Percentiles rank a stretch among this genome's conserved stretches.
Evolutionary conservation across 1,140 invertebrate species (phyloP).

Genomic region (Euura saliciscinereae): DNA sequence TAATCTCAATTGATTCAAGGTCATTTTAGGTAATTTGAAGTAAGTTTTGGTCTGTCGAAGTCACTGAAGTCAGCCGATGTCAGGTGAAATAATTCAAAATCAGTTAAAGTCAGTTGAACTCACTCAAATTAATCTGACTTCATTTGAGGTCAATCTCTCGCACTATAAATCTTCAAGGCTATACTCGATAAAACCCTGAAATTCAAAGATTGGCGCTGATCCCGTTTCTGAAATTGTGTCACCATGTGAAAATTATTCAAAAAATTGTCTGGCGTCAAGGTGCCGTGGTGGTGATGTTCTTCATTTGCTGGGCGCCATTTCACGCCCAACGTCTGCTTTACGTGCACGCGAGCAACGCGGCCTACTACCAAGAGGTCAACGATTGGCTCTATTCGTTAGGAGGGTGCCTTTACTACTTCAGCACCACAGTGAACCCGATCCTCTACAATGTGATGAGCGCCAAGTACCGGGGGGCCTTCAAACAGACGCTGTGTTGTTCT

Average conservation of each 20-base stretch:
- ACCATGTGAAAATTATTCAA: too few species aligned
- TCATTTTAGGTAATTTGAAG: too few species aligned
- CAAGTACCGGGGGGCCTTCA: constrained; percentile 82
- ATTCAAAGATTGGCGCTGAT: constrained; percentile 14
- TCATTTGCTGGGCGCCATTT: constrained; percentile 96
- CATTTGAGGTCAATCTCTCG: neutral
- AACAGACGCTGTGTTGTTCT: constrained; percentile 69
- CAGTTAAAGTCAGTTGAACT: constrained; percentile 9
- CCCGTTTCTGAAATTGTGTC: constrained; percentile 39
- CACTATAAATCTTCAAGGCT: constrained; percentile 1
- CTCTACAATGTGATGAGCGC: constrained; percentile 91
- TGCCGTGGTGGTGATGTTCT: constrained; percentile 95
- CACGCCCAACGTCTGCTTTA: constrained; percentile 87
- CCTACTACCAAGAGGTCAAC: constrained; percentile 71
- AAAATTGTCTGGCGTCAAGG: constrained; percentile 63
- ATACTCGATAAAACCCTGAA: neutral
- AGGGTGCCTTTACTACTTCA: constrained; percentile 87
- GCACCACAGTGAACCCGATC: constrained; percentile 88
- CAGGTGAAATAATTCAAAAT: too few species aligned
- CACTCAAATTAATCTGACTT: neutral
- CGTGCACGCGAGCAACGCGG: constrained; percentile 68
- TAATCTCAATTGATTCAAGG: too few species aligned
- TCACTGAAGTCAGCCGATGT: too few species aligned
- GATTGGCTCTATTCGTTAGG: constrained; percentile 81
- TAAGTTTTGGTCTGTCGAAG: too few species aligned